Evolutionary conservation across 2,888 invertebrate species (phyloP).

Genomic region (Drosophila neonasuta): DNA sequence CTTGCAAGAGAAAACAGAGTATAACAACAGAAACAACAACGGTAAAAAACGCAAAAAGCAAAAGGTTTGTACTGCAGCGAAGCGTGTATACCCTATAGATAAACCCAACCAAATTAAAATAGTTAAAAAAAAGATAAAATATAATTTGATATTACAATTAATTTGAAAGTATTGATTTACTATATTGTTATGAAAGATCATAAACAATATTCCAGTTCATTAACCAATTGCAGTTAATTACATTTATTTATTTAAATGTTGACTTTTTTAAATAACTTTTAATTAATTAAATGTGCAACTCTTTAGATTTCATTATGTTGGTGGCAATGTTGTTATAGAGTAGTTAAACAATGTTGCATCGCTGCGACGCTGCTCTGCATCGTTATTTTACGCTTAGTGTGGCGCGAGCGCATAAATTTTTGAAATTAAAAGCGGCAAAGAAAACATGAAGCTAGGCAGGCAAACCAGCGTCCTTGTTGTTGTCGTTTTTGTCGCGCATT

Average conservation of each 20-base stretch:
- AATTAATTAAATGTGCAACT: not conserved
- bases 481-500: conserved; percentile 66
- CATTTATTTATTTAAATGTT: too few species aligned
- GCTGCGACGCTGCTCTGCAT: conserved; percentile 57
- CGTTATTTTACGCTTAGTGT: conserved; percentile 78
- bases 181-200: too few species aligned
- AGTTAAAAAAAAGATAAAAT: too few species aligned
- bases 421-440: conserved; percentile 77
- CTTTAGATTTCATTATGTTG: not conserved
- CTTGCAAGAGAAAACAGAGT: conserved; percentile 60
- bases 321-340: conserved; percentile 22
- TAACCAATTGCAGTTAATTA: too few species aligned
- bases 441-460: conserved; percentile 76
- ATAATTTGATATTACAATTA: too few species aligned
- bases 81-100: not conserved
- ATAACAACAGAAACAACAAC: conserved; percentile 38
- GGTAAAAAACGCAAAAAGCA: conserved; percentile 38
- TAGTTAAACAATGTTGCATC: conserved; percentile 58
- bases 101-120: too few species aligned
- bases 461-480: conserved; percentile 66
- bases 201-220: too few species aligned
- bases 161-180: too few species aligned
- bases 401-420: conserved; percentile 79
- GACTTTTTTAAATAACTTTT: too few species aligned
- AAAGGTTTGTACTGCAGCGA: conserved; percentile 5